These are phyloP conservation scores for Neria commutata DNA, from an alignment of 2,888 invertebrate genomes.

Conservation along the genomic window DNA sequence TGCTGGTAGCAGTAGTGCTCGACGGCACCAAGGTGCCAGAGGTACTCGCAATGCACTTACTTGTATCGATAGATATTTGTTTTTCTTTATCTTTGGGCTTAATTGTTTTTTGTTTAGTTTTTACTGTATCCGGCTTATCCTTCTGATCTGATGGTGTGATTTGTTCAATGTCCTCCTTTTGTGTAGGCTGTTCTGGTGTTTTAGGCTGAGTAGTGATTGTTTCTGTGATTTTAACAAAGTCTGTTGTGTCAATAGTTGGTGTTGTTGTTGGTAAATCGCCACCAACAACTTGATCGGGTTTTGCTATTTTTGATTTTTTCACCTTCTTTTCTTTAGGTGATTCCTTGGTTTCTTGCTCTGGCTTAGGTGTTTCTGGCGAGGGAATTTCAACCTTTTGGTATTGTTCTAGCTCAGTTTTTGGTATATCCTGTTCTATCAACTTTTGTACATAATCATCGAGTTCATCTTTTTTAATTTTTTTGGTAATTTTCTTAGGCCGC, in stretches of 20 bases:
- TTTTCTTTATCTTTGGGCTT: constrained; percentile 58
- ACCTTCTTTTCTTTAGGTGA: constrained; percentile 37
- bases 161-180: constrained; percentile 50
- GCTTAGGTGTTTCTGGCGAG: constrained; percentile 44
- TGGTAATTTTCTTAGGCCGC: constrained; percentile 48
- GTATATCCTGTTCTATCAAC: constrained; percentile 51
- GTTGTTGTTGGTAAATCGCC: constrained; percentile 38
- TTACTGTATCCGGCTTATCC: constrained; percentile 55
- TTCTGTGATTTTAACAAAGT: constrained; percentile 28
- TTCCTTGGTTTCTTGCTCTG: constrained; percentile 35
- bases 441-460: constrained; percentile 48
- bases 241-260: constrained; percentile 39
- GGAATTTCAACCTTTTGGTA: constrained; percentile 58
- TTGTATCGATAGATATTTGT: constrained; percentile 57
- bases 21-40: constrained; percentile 8
- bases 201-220: constrained; percentile 22
- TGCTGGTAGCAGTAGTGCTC: background rate
- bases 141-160: constrained; percentile 60
- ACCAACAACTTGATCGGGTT: constrained; percentile 54
- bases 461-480: constrained; percentile 51
- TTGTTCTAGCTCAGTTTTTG: constrained; percentile 59
- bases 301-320: constrained; percentile 52
- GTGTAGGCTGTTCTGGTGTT: constrained; percentile 37
- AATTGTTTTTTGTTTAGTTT: constrained; percentile 60
- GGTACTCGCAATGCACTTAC: constrained; percentile 54